These are phyloP conservation scores for Halocynthia roretzi DNA, from an alignment of 23 tunicate genomes.

Conservation along the genomic window DNA sequence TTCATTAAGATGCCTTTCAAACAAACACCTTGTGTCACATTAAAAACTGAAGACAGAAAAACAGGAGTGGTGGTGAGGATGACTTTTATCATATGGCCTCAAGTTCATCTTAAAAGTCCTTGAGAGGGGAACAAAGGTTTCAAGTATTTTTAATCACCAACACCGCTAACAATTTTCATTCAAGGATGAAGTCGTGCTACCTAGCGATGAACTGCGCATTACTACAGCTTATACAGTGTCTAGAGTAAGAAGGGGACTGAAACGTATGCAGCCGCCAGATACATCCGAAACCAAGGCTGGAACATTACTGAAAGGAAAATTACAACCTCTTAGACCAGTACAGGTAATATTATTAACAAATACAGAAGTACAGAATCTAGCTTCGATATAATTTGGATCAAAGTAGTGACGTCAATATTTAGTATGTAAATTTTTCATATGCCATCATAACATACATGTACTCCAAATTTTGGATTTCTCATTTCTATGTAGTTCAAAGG, in stretches of 20 bases:
- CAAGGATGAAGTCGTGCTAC: constrained; percentile 55
- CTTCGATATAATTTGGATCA: no score
- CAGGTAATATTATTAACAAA: constrained; percentile 12
- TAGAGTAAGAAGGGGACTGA: constrained; percentile 50
- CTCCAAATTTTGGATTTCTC: no score
- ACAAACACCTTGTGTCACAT: constrained; percentile 62
- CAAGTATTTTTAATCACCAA: no score
- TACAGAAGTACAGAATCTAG: no score
- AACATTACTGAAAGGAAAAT: constrained; percentile 41
- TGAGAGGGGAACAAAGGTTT: no score
- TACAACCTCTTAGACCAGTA: constrained; percentile 65
- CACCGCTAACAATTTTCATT: not conserved
- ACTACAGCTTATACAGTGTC: constrained; percentile 80
- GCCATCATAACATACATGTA: no score
- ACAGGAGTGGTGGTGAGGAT: no score
- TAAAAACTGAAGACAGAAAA: no score
- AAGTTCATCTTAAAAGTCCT: no score
- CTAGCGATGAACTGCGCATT: constrained; percentile 67
- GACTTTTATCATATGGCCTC: not conserved
- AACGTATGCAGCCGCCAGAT: constrained; percentile 29
- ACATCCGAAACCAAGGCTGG: constrained; percentile 22
- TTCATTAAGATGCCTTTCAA: constrained; percentile 91
- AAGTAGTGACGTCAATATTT: no score
- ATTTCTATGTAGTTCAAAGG: no score
- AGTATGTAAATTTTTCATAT: no score